phyloP scores from a whole-genome alignment of 2,797 vertebrate genomes.

The Tarsius wallacei region DNA sequence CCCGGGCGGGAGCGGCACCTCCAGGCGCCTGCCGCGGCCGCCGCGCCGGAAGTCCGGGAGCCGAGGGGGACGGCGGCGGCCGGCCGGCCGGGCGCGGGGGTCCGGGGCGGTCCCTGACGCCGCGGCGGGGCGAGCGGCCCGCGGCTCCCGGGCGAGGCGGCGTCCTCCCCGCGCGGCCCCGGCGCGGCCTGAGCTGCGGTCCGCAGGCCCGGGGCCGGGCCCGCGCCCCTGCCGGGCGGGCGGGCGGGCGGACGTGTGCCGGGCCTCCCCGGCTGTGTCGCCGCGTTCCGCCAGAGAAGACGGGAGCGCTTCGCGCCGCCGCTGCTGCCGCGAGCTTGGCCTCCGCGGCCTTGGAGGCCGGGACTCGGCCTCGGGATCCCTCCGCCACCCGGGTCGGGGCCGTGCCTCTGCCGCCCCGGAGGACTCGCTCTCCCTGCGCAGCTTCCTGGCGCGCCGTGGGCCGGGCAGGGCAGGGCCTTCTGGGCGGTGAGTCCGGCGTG shows the following conservation, averaged over 20 bases:
- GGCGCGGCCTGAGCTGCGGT: neutral
- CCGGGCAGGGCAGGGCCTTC: conserved; percentile 1
- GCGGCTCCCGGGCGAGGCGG: neutral
- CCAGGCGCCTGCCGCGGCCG: conserved; percentile 70
- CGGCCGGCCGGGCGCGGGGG: neutral
- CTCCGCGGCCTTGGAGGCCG: conserved; percentile 16
- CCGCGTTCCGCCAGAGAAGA: neutral
- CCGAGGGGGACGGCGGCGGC: neutral
- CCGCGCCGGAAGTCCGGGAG: neutral
- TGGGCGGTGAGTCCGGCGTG: no score
- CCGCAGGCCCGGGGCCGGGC: conserved; percentile 32
- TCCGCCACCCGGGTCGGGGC: neutral
- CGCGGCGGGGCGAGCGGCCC: neutral
- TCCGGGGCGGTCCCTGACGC: neutral
- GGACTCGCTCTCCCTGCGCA: conserved; percentile 4
- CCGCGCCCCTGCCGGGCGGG: conserved; percentile 73
- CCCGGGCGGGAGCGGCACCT: neutral
- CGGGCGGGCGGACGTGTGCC: no score
- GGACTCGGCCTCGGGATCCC: neutral
- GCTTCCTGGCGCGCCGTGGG: conserved; percentile 11
- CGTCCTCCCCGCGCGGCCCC: no score
- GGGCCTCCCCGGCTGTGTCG: neutral
- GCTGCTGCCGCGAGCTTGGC: neutral
- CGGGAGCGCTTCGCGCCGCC: conserved; percentile 63
- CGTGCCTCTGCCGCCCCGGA: neutral